Evolutionary conservation across 2,797 vertebrate genomes (phyloP).

Genomic region (Crypturellus tataupa): DNA sequence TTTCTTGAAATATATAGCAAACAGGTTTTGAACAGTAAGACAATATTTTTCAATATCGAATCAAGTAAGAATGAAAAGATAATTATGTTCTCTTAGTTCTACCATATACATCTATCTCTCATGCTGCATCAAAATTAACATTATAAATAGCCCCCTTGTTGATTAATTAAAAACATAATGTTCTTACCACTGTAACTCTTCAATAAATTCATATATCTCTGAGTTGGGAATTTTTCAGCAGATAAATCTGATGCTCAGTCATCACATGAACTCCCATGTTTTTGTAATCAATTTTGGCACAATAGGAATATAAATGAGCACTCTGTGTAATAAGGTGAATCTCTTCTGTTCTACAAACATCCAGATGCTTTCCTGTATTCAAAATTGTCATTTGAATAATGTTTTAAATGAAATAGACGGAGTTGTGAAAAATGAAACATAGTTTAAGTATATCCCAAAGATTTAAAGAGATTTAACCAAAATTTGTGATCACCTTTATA

Average conservation of each 20-base stretch:
- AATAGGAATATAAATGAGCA: not conserved
- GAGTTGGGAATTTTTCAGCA: not conserved
- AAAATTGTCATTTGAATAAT: not conserved
- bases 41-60: not conserved
- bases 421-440: not conserved
- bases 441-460: not conserved
- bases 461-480: not conserved
- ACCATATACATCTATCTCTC: not conserved
- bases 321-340: not conserved
- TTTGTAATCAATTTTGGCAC: not conserved
- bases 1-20: not conserved
- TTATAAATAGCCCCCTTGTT: not conserved
- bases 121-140: not conserved
- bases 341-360: not conserved
- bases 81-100: not conserved
- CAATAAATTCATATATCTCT: not conserved
- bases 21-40: not conserved
- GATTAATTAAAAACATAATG: not conserved
- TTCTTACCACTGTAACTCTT: not conserved
- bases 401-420: not conserved
- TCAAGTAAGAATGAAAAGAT: not conserved
- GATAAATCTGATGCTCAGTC: not conserved
- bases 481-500: not conserved
- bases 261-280: not conserved
- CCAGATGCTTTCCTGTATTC: not conserved